Evolutionary conservation across 1,140 invertebrate genomes (phyloP).

Genomic region (Geopemphigus sp.): DNA sequence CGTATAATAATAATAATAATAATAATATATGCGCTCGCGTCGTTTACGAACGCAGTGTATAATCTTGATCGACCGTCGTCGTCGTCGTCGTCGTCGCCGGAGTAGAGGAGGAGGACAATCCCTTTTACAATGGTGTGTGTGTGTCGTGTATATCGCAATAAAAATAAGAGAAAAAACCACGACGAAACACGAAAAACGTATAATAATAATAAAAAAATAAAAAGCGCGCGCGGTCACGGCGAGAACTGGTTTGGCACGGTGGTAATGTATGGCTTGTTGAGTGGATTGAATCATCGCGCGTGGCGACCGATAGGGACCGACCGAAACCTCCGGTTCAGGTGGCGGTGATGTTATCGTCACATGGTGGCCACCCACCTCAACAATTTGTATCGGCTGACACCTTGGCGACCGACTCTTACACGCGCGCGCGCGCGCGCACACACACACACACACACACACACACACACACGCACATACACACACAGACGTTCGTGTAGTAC

Average conservation of each 20-base stretch:
- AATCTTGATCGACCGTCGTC: slow-evolving; percentile 21
- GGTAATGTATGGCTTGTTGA: slow-evolving; percentile 26
- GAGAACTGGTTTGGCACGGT: slow-evolving; percentile 43
- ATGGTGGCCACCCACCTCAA: slow-evolving; percentile 49
- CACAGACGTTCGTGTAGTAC: too few relatives aligned
- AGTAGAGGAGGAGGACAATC: too few relatives aligned
- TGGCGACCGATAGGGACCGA: slow-evolving; percentile 3
- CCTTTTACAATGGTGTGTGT: slow-evolving; percentile 15
- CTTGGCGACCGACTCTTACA: slow-evolving; percentile 11
- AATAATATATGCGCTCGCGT: too few relatives aligned
- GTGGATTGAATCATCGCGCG: slow-evolving; percentile 45
- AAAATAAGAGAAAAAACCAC: not conserved
- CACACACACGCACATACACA: not conserved
- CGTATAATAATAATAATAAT: not conserved
- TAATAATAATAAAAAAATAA: slow-evolving; percentile 27
- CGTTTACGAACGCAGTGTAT: not conserved
- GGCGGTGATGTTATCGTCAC: slow-evolving; percentile 49
- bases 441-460: not conserved
- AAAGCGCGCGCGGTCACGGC: slow-evolving; percentile 31
- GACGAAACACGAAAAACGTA: not conserved
- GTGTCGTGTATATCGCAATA: slow-evolving; percentile 38
- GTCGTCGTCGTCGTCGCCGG: too few relatives aligned
- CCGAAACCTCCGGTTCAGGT: slow-evolving; percentile 47
- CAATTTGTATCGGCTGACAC: slow-evolving; percentile 50
- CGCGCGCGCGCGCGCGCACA: too few relatives aligned